phyloP scores from a whole-genome alignment of 2,113 vertebrate species.

The Phyllostomus discolor region DNA sequence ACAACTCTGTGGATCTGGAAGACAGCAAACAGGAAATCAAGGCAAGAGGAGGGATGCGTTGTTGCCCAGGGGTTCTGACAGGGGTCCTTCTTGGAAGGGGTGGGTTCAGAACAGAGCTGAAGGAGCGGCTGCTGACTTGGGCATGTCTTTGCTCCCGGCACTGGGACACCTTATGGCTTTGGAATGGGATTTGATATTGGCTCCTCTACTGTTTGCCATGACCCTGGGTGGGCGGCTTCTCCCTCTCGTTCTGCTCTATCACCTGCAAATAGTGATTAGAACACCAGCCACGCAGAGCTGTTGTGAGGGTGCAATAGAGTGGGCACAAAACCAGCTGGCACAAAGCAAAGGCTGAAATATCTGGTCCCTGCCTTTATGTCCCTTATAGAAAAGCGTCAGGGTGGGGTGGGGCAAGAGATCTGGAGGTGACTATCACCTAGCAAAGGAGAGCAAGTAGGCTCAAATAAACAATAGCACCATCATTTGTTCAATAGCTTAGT shows the following conservation, averaged over 20 bases:
- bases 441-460: background rate
- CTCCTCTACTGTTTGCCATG: background rate
- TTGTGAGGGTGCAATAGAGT: background rate
- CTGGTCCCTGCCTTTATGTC: background rate
- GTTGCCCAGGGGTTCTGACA: background rate
- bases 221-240: background rate
- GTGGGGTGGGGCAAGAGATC: background rate
- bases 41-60: constrained; percentile 46
- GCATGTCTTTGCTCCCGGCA: background rate
- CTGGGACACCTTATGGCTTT: background rate
- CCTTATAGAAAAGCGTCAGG: background rate
- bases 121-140: background rate
- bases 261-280: background rate
- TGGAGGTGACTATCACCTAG: background rate
- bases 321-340: background rate
- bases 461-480: background rate
- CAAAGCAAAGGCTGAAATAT: background rate
- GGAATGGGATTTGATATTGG: background rate
- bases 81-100: background rate
- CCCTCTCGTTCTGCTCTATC: constrained; percentile 11
- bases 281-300: background rate
- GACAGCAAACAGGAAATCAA: background rate
- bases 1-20: constrained; percentile 76
- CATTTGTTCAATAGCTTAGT: background rate
- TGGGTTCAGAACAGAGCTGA: background rate